Percentiles rank a stretch among this genome's conserved stretches.
phyloP scores from a whole-genome alignment of 1,140 invertebrate species.

The Achroia grisella region DNA sequence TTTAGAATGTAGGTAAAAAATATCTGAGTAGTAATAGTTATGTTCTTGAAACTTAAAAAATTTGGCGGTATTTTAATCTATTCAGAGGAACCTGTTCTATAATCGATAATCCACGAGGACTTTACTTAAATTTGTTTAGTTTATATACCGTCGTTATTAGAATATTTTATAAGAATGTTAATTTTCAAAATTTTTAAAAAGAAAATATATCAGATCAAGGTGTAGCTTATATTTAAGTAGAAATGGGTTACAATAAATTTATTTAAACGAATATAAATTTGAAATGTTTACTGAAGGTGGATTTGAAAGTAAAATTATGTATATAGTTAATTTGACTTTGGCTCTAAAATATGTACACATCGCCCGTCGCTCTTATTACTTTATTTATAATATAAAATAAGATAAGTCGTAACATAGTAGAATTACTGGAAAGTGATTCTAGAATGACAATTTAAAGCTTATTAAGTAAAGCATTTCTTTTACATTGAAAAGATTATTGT shows the following conservation, averaged over 20 bases:
- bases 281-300: constrained; percentile 34
- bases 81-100: constrained; percentile 75
- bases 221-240: constrained; percentile 63
- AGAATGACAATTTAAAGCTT: constrained; percentile 74
- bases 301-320: constrained; percentile 50
- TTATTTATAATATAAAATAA: constrained; percentile 70
- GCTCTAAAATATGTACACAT: constrained; percentile 75
- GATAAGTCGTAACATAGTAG: constrained; percentile 85
- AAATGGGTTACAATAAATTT: constrained; percentile 31
- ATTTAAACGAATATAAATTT: constrained; percentile 35
- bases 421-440: constrained; percentile 79
- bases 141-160: constrained; percentile 37
- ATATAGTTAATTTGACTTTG: constrained; percentile 38
- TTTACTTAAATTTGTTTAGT: constrained; percentile 68
- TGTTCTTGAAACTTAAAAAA: constrained; percentile 73
- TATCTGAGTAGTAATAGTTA: constrained; percentile 68
- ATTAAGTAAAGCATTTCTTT: constrained; percentile 74
- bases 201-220: constrained; percentile 75
- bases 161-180: constrained; percentile 37
- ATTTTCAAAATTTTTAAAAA: constrained; percentile 62
- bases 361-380: constrained; percentile 10
- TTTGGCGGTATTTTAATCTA: constrained; percentile 75
- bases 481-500: constrained; percentile 73
- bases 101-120: constrained; percentile 75
- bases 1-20: constrained; percentile 52